These are phyloP conservation scores for Diglossa cyanea DNA, from an alignment of 2,797 vertebrate species.

Conservation along the genomic window DNA sequence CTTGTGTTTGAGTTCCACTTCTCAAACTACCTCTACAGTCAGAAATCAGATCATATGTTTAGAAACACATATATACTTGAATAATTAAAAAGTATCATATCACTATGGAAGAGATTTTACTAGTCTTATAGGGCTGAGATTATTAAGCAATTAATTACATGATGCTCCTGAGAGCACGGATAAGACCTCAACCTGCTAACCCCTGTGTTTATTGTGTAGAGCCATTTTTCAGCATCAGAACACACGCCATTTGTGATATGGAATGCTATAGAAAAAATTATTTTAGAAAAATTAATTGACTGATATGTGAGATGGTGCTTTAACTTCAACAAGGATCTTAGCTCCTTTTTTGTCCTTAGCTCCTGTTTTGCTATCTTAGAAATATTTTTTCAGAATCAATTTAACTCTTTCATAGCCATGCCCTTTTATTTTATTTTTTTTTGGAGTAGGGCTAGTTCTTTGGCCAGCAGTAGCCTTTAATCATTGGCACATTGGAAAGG, in stretches of 20 bases:
- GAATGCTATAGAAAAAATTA: not conserved
- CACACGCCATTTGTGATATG: not conserved
- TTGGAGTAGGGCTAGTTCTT: not conserved
- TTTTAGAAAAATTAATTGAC: not conserved
- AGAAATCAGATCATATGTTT: not conserved
- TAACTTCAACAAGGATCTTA: not conserved
- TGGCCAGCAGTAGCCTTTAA: not conserved
- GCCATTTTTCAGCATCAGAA: not conserved
- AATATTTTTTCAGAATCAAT: not conserved
- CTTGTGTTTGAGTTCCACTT: not conserved
- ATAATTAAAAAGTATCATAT: not conserved
- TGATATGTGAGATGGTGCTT: not conserved
- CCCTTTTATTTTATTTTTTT: not conserved
- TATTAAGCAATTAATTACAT: not conserved
- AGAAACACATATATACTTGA: not conserved
- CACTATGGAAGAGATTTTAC: not conserved
- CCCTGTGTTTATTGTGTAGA: not conserved
- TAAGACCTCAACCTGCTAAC: not conserved
- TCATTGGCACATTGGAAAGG: not conserved
- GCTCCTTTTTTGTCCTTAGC: not conserved
- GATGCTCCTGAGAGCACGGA: not conserved
- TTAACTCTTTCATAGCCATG: not conserved
- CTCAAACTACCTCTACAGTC: not conserved
- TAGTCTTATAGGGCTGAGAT: not conserved
- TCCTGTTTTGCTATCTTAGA: not conserved